Conservation (phyloP, 1,140 invertebrate species). For the Drosophila tropicalis region DNA sequence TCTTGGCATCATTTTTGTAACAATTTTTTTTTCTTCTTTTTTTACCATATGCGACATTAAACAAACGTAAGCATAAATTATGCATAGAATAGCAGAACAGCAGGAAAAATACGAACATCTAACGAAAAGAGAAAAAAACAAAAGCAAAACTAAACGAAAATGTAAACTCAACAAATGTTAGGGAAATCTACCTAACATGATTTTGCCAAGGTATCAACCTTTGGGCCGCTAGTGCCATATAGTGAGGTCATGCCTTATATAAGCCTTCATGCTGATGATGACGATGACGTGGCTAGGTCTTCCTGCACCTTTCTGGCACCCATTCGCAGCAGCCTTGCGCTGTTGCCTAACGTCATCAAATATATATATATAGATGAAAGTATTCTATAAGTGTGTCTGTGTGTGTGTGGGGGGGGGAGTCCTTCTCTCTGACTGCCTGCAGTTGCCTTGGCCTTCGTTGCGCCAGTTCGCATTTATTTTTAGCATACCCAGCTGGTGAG, state of each 20-base stretch:
- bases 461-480: conserved; percentile 51
- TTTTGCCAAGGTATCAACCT: not conserved
- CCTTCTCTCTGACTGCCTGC: conserved; percentile 44
- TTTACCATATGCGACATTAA: conserved; percentile 48
- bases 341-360: conserved; percentile 48
- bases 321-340: conserved; percentile 47
- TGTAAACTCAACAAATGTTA: not conserved
- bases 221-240: not conserved
- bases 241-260: conserved; percentile 62
- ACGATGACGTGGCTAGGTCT: conserved; percentile 32
- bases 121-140: conserved; percentile 8
- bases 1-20: not conserved
- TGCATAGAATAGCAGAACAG: conserved; percentile 33
- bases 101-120: conserved; percentile 34
- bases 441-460: conserved; percentile 52
- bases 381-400: not conserved
- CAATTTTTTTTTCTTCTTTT: conserved; percentile 36
- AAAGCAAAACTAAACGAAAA: not conserved
- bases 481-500: conserved; percentile 21
- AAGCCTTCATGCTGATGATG: conserved; percentile 46
- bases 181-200: not conserved
- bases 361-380: conserved; percentile 3
- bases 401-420: conserved; percentile 8
- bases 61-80: conserved; percentile 58
- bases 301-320: conserved; percentile 18